Base-by-base conservation (phyloP, 92 coral and sea anemone species). In the Montipora capitata region DNA sequence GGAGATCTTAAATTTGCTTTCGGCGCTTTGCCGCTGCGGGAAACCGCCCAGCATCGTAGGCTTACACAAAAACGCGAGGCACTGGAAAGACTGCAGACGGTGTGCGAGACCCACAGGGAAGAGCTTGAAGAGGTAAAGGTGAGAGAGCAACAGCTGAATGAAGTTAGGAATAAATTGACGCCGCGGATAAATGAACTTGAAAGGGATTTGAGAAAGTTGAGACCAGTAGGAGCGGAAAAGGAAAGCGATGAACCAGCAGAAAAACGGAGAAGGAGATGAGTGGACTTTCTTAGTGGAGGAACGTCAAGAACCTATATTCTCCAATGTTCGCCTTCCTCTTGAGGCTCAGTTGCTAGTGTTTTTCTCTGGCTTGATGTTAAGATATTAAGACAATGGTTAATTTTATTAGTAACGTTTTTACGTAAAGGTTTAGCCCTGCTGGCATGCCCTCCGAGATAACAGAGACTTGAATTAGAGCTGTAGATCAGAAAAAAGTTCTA, bases 21-120 rank as follows among this genome's bases (percentile, higher is more conserved):
- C 74, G 98, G 98, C 0, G 90, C 94, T 44, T 65, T 95, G 40
- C 98, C 98, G 4, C 93, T 94, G 0, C 40, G 87, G 38, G 93
- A 95, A 66, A 83, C 68, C n/a, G 72, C 91, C 15, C 69, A 54
- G 9, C 91, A 87, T 63, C 85, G 89, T n/a, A 77, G 80, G 56
- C 71, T 93, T 38, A 80, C 72, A 44, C 87, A 77, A 12, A 93
- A 68, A 40, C 67, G 74, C 44, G 58, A 71, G 14, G 72, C 72
- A 12, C 87, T 95, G 5, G 89, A 76, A 61, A 92, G 77, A 41
- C 87, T 95, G 61, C 51, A 79, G 40, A 38, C 17, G 61, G 78
- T 88, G 17, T 76, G 82, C 14, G 87, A 87, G 15, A 85, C 77
- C n/a, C 86, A 79, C 81, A 96, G 93, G 65, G 75, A 45, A 1